Evolutionary conservation across 2,888 invertebrate species (phyloP), one percentile per base, ranked within the genome.

Genomic region (Ryuthela nishihirai): DNA sequence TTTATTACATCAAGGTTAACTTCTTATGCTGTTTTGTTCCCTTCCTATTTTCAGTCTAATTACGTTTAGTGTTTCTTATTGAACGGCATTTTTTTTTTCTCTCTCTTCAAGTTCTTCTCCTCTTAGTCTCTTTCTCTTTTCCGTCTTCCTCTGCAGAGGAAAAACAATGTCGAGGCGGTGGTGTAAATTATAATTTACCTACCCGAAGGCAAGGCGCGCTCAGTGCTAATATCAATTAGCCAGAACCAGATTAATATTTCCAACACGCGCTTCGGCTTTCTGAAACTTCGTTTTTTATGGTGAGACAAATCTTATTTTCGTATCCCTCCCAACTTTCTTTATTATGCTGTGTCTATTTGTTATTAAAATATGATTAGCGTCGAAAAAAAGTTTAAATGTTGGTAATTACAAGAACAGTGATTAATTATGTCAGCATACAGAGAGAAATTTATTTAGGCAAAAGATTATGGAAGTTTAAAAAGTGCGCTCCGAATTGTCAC

Each of bases 341-440:
- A 58, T 52, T 45, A 58, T 26, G 46, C 46, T 45, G 50, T 44
- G 59, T 59, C 53, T 59, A 59, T 59, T 59, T 59, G 59, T 59
- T 59, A 52, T 53, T 59, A 59, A 59, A 59, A 59, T 59, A 53
- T 59, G 59, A 59, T 59, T 59, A 59, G 59, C 48, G 39, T 38
- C 40, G 40, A 44, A 44, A 55, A 54, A 48, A 49, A 45, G 44
- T 53, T 59, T 59, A 59, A 59, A 59, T 59, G 59, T 59, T 59
- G 42, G 53, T 59, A 59, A 59, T 59, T 59, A 59, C 43, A 40
- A 59, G 53, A 59, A 53, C 59, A 59, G 47, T 59, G 59, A 59
- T 59, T 59, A 59, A 59, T 59, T 59, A 59, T 59, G 59, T 59
- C 59, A 59, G 59, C 52, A 53, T 48, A 59, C 53, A 53, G 53